These are phyloP conservation scores for Megamerina dolium DNA, from an alignment of 2,888 invertebrate genomes.

Conservation along the genomic window DNA sequence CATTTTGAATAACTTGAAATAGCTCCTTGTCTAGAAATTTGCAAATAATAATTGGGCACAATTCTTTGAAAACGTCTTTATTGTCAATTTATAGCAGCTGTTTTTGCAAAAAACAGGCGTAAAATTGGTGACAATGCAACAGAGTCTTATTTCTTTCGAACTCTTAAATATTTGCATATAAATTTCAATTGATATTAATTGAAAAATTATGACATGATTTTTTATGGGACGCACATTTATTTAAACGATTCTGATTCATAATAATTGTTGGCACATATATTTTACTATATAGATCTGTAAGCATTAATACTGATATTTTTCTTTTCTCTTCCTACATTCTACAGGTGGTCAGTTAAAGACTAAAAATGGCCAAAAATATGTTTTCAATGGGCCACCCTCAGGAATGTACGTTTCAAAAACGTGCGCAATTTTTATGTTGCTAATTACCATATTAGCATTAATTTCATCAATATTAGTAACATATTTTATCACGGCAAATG, in stretches of 20 bases:
- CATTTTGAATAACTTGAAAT: no score
- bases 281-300: no score
- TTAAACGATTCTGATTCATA: neutral
- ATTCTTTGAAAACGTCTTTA: neutral
- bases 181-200: constrained; percentile 11
- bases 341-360: constrained; percentile 49
- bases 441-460: constrained; percentile 38
- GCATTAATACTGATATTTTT: no score
- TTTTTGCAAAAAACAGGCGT: neutral
- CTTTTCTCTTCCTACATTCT: constrained; percentile 16
- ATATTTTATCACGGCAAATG: constrained; percentile 39
- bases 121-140: neutral
- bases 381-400: constrained; percentile 46
- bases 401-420: constrained; percentile 44
- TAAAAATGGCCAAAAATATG: constrained; percentile 51
- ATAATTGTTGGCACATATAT: no score
- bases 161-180: neutral
- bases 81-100: neutral
- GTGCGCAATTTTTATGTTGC: constrained; percentile 36
- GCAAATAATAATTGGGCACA: neutral
- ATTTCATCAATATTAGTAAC: constrained; percentile 41
- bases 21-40: no score
- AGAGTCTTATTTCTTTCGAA: no score
- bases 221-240: neutral
- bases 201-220: constrained; percentile 5